Conservation (phyloP, 2,113 vertebrate genomes). For the Gymnorhina tibicen region DNA sequence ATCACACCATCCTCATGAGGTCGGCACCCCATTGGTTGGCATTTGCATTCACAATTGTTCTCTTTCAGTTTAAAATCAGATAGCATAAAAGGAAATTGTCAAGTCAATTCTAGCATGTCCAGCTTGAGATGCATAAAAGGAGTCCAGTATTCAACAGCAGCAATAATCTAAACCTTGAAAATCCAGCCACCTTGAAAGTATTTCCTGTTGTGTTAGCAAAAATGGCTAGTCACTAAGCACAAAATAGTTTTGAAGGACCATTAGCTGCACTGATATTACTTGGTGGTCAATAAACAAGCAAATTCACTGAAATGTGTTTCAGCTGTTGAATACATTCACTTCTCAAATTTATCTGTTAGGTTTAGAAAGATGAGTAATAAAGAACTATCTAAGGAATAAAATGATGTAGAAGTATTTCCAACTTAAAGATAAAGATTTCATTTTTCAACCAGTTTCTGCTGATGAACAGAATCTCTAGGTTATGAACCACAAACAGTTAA, state of each 20-base stretch:
- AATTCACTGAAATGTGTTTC: neutral
- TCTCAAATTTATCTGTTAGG: neutral
- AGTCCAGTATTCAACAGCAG: neutral
- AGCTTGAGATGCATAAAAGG: neutral
- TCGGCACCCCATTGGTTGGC: neutral
- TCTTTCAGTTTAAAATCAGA: neutral
- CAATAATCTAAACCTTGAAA: neutral
- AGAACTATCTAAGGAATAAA: neutral
- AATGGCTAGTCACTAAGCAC: neutral
- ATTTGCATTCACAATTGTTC: slow-evolving; percentile 5
- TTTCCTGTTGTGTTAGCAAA: neutral
- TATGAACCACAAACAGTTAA: neutral
- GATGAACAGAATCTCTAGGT: neutral
- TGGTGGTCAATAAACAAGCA: neutral
- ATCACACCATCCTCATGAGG: neutral
- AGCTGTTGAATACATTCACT: neutral
- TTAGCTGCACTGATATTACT: neutral
- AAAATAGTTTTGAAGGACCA: neutral
- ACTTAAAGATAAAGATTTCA: neutral
- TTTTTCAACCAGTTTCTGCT: neutral
- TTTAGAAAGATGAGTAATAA: neutral
- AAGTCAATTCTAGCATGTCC: neutral
- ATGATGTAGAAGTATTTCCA: neutral
- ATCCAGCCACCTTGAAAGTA: neutral
- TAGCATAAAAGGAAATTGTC: neutral